These are phyloP conservation scores for Lampris incognitus DNA, from an alignment of 2,113 vertebrate genomes.

Conservation along the genomic window DNA sequence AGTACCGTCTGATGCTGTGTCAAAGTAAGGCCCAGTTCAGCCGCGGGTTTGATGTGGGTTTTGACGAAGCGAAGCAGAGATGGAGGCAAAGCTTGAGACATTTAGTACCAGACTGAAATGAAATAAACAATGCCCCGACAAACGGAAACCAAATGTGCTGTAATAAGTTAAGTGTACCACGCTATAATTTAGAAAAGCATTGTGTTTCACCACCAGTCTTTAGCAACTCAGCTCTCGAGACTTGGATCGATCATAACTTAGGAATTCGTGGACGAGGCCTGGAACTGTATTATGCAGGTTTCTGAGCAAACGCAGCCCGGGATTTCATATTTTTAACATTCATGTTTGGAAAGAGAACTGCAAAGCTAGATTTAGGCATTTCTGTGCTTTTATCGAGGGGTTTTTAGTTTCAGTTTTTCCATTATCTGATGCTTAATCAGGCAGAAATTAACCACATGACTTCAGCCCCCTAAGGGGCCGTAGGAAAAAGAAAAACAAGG, in stretches of 20 bases:
- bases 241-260: constrained; percentile 8
- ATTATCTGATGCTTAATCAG: not conserved
- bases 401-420: not conserved
- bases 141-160: constrained; percentile 34
- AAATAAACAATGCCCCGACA: constrained; percentile 49
- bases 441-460: not conserved
- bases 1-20: constrained; percentile 29
- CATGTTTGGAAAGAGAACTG: constrained; percentile 1
- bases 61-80: constrained; percentile 28
- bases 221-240: constrained; percentile 22
- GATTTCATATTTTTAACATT: not conserved
- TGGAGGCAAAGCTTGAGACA: constrained; percentile 17
- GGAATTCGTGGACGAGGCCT: not conserved
- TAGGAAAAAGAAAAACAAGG: no score
- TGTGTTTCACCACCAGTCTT: constrained; percentile 28
- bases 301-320: not conserved
- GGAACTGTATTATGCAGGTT: constrained; percentile 6
- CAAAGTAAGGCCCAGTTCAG: constrained; percentile 36
- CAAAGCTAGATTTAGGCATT: not conserved
- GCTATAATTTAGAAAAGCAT: constrained; percentile 32
- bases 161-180: constrained; percentile 50
- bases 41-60: constrained; percentile 47
- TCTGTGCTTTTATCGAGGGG: not conserved
- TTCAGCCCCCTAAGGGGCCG: not conserved
- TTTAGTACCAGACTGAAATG: constrained; percentile 45